These are phyloP conservation scores for Sebastes diploproa DNA, from an alignment of 2,797 vertebrate genomes.

Conservation along the genomic window DNA sequence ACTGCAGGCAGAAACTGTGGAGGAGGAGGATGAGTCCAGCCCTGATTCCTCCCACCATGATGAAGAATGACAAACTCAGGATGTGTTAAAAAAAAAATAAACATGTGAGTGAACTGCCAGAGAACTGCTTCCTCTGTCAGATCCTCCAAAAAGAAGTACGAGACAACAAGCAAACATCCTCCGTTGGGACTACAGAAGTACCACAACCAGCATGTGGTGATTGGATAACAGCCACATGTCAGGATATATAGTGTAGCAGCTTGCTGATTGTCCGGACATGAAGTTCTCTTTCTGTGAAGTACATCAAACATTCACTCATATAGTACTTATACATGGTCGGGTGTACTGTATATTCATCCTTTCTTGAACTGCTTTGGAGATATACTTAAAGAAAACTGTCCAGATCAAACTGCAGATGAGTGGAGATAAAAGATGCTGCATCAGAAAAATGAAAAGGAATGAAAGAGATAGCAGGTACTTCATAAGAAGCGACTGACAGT, in stretches of 20 bases:
- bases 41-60: slow-evolving; percentile 90
- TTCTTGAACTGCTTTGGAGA: slow-evolving; percentile 14
- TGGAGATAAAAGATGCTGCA: not conserved
- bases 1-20: slow-evolving; percentile 78
- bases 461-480: slow-evolving; percentile 33
- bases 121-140: slow-evolving; percentile 14
- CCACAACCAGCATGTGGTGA: slow-evolving; percentile 16
- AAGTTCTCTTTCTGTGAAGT: slow-evolving; percentile 42
- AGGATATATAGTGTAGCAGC: slow-evolving; percentile 57
- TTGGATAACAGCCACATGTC: slow-evolving; percentile 46
- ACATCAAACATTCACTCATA: slow-evolving; percentile 29
- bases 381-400: not conserved
- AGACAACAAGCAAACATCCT: slow-evolving; percentile 22
- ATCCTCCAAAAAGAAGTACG: slow-evolving; percentile 7
- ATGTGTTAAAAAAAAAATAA: not conserved
- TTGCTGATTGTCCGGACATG: slow-evolving; percentile 43
- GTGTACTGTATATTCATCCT: slow-evolving; percentile 13
- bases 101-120: slow-evolving; percentile 18
- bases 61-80: slow-evolving; percentile 77
- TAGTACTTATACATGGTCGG: slow-evolving; percentile 18
- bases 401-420: not conserved
- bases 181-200: slow-evolving; percentile 30
- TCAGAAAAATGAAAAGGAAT: not conserved
- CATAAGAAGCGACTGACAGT: slow-evolving; percentile 23
- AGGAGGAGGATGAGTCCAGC: slow-evolving; percentile 88